phyloP scores from a whole-genome alignment of 2,888 invertebrate genomes.

The Hirtodrosophila duncani region DNA sequence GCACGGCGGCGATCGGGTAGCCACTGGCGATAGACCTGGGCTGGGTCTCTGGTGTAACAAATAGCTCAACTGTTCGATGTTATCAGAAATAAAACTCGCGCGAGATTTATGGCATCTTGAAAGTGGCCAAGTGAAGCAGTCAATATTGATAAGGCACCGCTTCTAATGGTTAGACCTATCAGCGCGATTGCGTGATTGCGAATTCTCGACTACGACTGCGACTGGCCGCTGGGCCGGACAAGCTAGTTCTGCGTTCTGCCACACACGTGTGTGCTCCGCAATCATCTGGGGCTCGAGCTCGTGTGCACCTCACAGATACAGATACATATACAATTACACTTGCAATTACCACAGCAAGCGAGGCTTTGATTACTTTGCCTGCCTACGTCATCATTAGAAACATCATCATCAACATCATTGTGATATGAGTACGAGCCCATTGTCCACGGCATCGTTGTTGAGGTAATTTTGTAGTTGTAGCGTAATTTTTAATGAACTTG shows the following conservation, averaged over 20 bases:
- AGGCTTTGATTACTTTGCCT: slow-evolving; percentile 5
- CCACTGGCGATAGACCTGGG: slow-evolving; percentile 28
- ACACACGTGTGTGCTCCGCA: slow-evolving; percentile 51
- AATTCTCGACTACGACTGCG: slow-evolving; percentile 22
- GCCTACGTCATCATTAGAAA: slow-evolving; percentile 42
- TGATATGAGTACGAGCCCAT: too few relatives aligned
- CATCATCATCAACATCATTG: too few relatives aligned
- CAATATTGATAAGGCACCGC: slow-evolving; percentile 37
- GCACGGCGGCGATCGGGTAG: slow-evolving; percentile 37
- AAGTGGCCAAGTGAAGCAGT: slow-evolving; percentile 1
- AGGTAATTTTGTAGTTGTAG: too few relatives aligned
- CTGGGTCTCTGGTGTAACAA: too few relatives aligned
- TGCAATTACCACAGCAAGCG: slow-evolving; percentile 3
- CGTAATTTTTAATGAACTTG: slow-evolving; percentile 56
- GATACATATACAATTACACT: neutral
- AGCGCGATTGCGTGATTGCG: slow-evolving; percentile 20
- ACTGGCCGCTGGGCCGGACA: slow-evolving; percentile 7
- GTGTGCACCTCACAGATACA: slow-evolving; percentile 10
- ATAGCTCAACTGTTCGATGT: too few relatives aligned
- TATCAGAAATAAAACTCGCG: too few relatives aligned
- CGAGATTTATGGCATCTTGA: slow-evolving; percentile 32
- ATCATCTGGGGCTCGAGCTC: slow-evolving; percentile 11
- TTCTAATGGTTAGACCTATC: slow-evolving; percentile 9
- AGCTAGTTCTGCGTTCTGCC: slow-evolving; percentile 8
- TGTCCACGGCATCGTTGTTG: too few relatives aligned